Base-by-base conservation (phyloP, 2,888 invertebrate species). In the Acronicta aceris region DNA sequence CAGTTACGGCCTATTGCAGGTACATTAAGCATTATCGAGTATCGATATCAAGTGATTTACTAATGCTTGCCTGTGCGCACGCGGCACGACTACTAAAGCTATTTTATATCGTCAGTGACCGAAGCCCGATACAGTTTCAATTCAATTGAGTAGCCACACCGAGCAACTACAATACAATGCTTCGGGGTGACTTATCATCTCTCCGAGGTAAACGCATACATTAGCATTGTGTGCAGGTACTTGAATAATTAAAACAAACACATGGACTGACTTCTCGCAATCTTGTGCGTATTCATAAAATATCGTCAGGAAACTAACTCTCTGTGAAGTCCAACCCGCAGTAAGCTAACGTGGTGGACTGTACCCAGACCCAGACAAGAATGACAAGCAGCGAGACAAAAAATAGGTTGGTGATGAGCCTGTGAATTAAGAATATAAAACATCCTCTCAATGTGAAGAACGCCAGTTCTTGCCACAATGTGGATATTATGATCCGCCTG, bases 31-130 rank as follows among this genome's bases (percentile, higher is more conserved):
- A 74, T 75, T 81, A 82, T 83, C 76, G 70, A 74, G 78, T 81
- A 81, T 82, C 82, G 81, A 80, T 85, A 81, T 78, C 80, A 66
- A 78, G 78, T 85, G 82, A 86, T 85, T 84, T 84, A 86, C 77
- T 77, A 74, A 75, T 81, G 80, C 81, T 81, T 82, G 81, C 73
- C 69, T 70, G 57, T 71, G 74, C 76, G 72, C 75, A 65, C 72
- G 61, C 53, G 46, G 48, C 71, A 59, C 60, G 74, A 71, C 65
- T 69, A 65, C 64, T 68, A 60, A 56, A 62, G 50, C 38, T 57
- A 64, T 79, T 75, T 78, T 76, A 79, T 80, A 81, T 79, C 71
- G 72, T 75, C 74, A 68, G 73, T 75, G 78, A 80, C 79, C 78
- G 81, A 70, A 76, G 76, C 79, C 66, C 79, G 74, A 76, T 79